Base-by-base conservation (phyloP, 2,113 vertebrate species). In the Callipepla californica region DNA sequence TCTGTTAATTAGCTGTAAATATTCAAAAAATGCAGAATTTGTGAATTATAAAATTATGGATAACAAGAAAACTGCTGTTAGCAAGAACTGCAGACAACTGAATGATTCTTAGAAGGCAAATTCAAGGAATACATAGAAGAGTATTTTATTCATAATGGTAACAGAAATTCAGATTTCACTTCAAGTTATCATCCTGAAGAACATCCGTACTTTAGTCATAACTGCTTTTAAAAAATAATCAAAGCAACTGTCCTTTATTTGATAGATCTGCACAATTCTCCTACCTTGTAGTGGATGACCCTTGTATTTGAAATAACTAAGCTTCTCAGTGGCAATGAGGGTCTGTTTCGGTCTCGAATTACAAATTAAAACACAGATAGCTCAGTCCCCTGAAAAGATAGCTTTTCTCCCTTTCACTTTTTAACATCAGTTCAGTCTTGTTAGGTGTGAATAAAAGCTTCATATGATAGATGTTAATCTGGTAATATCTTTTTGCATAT, bases 301-400 rank as follows among this genome's bases (percentile, higher is more conserved):
- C 79, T 85, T 82, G 59, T 4, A 88, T 89, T 72, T 61, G 22
- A 32, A 85, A 77, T 92, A 96, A 97, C 97, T 95, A 97, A 97
- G 83, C 57, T 82, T 86, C 73, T 94, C 86, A 87, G 44, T 81
- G 61, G 40, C 42, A 86, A 45, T 94, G 84, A 96, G 18, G 44
- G n/a, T n/a, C 45, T 69, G 58, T 96, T 89, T 88, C 63, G 90
- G 47, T 92, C 87, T 94, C 44, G 75, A 87, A 77, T 85, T 95
- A 80, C 47, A 90, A 88, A 94, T 85, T 88, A 91, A 45, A 92
- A 81, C 23, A 87, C 66, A 95, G 82, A 87, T 45, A 73, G 92
- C 45, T 18, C 57, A 81, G 48, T 44, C 70, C 66, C 67, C 48
- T 88, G 48, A 90, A 79, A 70, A 84, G 36, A 81, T 25, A 61